phyloP scores from a whole-genome alignment of 2,113 vertebrate species.

The Ceyx margarethae region DNA sequence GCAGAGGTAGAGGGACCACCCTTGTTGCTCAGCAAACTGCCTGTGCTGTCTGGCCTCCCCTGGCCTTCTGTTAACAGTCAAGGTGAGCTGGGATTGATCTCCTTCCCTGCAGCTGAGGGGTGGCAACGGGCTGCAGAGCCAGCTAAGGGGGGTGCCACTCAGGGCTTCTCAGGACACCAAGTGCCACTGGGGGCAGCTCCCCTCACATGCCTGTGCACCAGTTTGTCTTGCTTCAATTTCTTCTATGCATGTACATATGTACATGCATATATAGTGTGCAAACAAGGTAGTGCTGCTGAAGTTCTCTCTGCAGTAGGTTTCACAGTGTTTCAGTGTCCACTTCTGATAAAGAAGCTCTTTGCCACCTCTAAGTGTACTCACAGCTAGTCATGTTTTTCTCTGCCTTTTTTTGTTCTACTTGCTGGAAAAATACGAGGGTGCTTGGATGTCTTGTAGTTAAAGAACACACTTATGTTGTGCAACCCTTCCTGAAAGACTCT shows the following conservation, averaged over 20 bases:
- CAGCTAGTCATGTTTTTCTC: not conserved
- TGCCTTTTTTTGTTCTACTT: not conserved
- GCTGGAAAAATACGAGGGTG: not conserved
- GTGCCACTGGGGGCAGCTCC: too few relatives aligned
- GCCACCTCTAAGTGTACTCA: not conserved
- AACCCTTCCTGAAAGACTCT: not conserved
- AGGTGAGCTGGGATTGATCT: not conserved
- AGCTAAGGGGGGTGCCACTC: rapidly evolving
- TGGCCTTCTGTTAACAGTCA: not conserved
- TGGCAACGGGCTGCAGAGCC: not conserved
- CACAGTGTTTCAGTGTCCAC: not conserved
- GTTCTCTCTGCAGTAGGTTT: not conserved
- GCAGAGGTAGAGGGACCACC: not conserved
- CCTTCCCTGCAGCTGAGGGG: not conserved
- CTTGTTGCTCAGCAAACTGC: not conserved
- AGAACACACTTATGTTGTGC: not conserved
- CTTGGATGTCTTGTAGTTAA: not conserved
- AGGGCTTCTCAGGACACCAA: rapidly evolving
- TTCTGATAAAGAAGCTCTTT: not conserved
- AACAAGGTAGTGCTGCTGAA: not conserved
- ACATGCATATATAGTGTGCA: not conserved
- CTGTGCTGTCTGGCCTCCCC: not conserved
- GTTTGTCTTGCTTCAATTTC: not conserved
- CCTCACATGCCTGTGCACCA: too few relatives aligned
- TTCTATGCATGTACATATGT: not conserved